Percentiles rank a stretch among this genome's conserved stretches.
Evolutionary conservation across 2,797 vertebrate genomes (phyloP).

Genomic region (Pipistrellus nathusii): DNA sequence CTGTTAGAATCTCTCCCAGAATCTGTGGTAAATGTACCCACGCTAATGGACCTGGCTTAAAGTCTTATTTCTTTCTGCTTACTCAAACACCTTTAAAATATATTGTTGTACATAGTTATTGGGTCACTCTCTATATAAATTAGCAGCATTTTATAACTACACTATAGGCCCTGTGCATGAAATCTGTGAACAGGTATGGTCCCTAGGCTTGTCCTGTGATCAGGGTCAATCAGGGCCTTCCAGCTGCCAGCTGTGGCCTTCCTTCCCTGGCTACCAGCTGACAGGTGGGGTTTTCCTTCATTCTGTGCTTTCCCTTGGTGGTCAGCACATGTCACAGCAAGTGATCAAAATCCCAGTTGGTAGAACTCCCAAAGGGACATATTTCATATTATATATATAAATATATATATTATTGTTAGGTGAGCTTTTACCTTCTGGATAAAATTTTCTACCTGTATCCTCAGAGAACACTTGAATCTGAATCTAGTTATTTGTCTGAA

Average conservation of each 20-base stretch:
- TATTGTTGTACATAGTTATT: background rate
- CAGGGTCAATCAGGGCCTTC: too few species aligned
- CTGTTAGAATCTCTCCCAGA: conserved; percentile 11
- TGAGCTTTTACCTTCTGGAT: background rate
- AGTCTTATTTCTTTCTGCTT: conserved; percentile 1
- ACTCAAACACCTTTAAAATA: background rate
- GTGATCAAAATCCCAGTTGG: too few species aligned
- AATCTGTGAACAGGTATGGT: too few species aligned
- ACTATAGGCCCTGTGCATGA: background rate
- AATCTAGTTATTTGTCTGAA: conserved; percentile 19
- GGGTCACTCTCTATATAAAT: background rate
- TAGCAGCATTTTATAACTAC: background rate
- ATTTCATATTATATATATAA: too few species aligned
- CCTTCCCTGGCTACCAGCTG: too few species aligned
- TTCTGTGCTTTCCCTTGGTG: too few species aligned
- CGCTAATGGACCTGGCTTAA: background rate
- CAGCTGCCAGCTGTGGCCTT: too few species aligned
- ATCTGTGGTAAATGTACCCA: background rate
- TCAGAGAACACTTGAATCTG: background rate
- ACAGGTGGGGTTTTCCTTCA: fast-evolving
- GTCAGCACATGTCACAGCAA: too few species aligned
- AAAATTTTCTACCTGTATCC: background rate
- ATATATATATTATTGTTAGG: background rate
- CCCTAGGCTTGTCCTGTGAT: too few species aligned
- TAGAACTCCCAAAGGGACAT: too few species aligned